Evolutionary conservation across 2,888 invertebrate genomes (phyloP).

Genomic region (Chrysotoxum bicinctum): DNA sequence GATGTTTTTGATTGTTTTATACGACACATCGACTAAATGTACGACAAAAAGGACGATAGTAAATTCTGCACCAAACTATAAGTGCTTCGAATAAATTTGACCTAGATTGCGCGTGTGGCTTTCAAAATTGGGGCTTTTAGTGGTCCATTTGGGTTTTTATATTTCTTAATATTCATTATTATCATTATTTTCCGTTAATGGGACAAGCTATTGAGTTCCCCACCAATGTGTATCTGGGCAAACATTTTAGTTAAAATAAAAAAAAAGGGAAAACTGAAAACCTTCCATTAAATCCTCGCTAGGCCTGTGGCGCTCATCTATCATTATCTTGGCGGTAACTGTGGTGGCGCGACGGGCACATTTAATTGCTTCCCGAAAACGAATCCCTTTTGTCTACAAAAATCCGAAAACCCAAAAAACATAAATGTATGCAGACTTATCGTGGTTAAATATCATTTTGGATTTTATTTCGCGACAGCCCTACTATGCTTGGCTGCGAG

Average conservation of each 20-base stretch:
- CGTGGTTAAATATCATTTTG: slow-evolving; percentile 59
- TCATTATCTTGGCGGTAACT: slow-evolving; percentile 52
- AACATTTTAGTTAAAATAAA: slow-evolving; percentile 41
- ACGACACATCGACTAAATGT: background rate
- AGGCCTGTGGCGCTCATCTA: slow-evolving; percentile 46
- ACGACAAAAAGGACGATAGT: slow-evolving; percentile 8
- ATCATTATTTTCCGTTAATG: slow-evolving; percentile 61
- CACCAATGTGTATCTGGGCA: slow-evolving; percentile 1
- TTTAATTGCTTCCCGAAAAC: slow-evolving; percentile 58
- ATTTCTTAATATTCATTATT: slow-evolving; percentile 45
- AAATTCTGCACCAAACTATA: slow-evolving; percentile 38
- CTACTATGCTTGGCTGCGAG: background rate
- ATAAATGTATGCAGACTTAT: slow-evolving; percentile 21
- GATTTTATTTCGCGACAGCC: slow-evolving; percentile 31
- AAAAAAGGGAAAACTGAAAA: background rate
- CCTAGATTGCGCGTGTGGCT: slow-evolving; percentile 48
- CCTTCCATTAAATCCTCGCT: slow-evolving; percentile 42
- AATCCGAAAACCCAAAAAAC: background rate
- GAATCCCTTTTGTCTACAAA: slow-evolving; percentile 63
- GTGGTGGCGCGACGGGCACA: slow-evolving; percentile 24
- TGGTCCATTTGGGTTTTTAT: slow-evolving; percentile 62
- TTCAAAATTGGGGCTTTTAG: slow-evolving; percentile 61
- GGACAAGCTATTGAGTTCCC: slow-evolving; percentile 6
- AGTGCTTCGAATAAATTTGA: slow-evolving; percentile 60
- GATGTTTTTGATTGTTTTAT: slow-evolving; percentile 58